phyloP scores from a whole-genome alignment of 2,888 invertebrate genomes.

The Oligia fasciuncula region DNA sequence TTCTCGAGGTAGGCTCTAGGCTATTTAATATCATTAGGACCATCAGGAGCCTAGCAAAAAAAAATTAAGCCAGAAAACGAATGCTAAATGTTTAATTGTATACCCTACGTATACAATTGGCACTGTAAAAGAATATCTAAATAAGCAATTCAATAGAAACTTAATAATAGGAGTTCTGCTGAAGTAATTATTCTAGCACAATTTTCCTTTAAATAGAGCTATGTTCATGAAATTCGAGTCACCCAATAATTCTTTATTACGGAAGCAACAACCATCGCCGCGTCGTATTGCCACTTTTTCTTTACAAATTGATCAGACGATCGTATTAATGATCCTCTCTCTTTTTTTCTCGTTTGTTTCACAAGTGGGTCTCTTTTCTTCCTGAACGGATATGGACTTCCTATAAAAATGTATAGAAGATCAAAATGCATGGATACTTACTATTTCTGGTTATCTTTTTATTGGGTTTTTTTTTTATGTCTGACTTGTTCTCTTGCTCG shows the following conservation, averaged over 20 bases:
- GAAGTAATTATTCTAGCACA: not conserved
- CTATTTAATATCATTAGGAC: too few species aligned
- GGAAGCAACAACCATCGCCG: conserved; percentile 16
- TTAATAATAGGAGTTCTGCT: not conserved
- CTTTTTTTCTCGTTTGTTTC: conserved; percentile 5
- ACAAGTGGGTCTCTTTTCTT: conserved; percentile 33
- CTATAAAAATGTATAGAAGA: conserved; percentile 47
- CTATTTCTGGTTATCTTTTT: conserved; percentile 10
- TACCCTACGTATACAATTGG: too few species aligned
- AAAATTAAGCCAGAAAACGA: too few species aligned
- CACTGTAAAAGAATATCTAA: not conserved
- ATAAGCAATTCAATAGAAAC: not conserved
- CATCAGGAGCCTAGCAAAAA: too few species aligned
- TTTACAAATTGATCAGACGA: conserved; percentile 57
- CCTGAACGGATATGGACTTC: conserved; percentile 70
- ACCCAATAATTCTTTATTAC: conserved; percentile 40
- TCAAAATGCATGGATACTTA: conserved; percentile 23
- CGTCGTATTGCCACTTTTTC: conserved; percentile 51
- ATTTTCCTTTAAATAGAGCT: not conserved
- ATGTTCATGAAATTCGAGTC: conserved; percentile 22
- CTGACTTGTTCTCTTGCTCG: not conserved
- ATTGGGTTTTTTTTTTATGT: not conserved
- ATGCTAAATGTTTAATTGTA: too few species aligned
- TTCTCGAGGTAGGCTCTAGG: too few species aligned
- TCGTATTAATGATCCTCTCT: conserved; percentile 39